Conservation (phyloP, 2,113 vertebrate species). For the Actinemys pallida region DNA sequence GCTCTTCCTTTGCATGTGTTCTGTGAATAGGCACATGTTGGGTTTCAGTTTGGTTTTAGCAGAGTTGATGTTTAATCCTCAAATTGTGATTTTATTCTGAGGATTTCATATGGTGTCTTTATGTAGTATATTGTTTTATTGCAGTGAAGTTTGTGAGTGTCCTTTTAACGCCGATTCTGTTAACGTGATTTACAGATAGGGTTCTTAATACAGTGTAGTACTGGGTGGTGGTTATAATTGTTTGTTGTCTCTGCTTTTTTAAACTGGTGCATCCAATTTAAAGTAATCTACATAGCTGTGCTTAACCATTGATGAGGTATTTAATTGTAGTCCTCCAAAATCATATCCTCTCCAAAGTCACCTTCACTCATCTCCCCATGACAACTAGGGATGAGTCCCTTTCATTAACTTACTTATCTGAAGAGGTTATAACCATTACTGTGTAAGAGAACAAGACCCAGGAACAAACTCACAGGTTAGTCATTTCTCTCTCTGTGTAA, state of each 20-base stretch:
- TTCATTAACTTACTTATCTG: background rate
- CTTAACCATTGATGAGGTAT: background rate
- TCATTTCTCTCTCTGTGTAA: background rate
- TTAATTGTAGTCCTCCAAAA: conserved; percentile 16
- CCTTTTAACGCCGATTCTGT: background rate
- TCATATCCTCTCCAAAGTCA: background rate
- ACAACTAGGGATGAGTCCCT: background rate
- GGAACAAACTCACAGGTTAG: rapidly evolving
- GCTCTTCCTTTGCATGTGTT: background rate
- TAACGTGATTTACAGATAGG: background rate
- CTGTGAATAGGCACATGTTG: background rate
- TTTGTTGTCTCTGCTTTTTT: background rate
- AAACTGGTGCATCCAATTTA: background rate
- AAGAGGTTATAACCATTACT: background rate
- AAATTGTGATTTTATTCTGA: background rate
- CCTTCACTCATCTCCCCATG: background rate
- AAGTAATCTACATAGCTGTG: background rate
- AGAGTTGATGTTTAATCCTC: background rate
- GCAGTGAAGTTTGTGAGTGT: background rate
- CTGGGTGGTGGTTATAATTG: background rate
- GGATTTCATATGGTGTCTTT: background rate
- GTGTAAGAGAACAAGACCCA: background rate
- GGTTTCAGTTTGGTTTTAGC: background rate
- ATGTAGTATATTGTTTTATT: background rate
- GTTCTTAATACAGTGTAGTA: background rate